A percentile compares a stretch with the other conserved stretches of the same genome.
Evolutionary conservation across 2,113 vertebrate species (phyloP).

Genomic region (Argyrosomus japonicus): DNA sequence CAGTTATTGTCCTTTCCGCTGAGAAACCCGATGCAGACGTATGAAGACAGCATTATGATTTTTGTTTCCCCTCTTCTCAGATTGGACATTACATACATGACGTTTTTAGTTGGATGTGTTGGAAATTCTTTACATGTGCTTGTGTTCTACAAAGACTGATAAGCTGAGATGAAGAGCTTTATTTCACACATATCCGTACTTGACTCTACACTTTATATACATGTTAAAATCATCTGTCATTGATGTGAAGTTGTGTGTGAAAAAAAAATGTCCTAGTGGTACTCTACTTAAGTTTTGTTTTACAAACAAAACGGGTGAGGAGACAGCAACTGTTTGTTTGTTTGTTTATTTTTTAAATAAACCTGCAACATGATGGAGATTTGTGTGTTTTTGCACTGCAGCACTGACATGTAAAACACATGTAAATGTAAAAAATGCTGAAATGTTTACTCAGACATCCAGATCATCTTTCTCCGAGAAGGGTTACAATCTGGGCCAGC

Average conservation of each 20-base stretch:
- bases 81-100: conserved; percentile 7
- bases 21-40: conserved; percentile 57
- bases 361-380: conserved; percentile 50
- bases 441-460: too few relatives aligned
- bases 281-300: conserved; percentile 60
- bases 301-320: conserved; percentile 34
- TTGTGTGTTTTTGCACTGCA: conserved; percentile 11
- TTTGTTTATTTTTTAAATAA: conserved; percentile 62
- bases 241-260: conserved; percentile 74
- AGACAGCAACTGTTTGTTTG: conserved; percentile 19
- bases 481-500: too few relatives aligned
- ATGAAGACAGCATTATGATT: conserved; percentile 35
- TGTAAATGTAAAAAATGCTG: not conserved
- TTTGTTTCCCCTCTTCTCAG: conserved; percentile 2
- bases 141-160: conserved; percentile 60
- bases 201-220: conserved; percentile 59
- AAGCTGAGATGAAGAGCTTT: conserved; percentile 55
- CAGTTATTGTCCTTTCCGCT: conserved; percentile 51
- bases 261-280: conserved; percentile 63
- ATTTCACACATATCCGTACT: conserved; percentile 64
- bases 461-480: too few relatives aligned
- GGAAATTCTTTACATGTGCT: conserved; percentile 32
- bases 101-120: conserved; percentile 36
- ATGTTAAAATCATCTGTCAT: conserved; percentile 67
- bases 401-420: not conserved